A percentile compares a stretch with the other conserved stretches of the same genome.
phyloP scores from a whole-genome alignment of 2,797 vertebrate genomes.

The Mormyrus hasselquistii region DNA sequence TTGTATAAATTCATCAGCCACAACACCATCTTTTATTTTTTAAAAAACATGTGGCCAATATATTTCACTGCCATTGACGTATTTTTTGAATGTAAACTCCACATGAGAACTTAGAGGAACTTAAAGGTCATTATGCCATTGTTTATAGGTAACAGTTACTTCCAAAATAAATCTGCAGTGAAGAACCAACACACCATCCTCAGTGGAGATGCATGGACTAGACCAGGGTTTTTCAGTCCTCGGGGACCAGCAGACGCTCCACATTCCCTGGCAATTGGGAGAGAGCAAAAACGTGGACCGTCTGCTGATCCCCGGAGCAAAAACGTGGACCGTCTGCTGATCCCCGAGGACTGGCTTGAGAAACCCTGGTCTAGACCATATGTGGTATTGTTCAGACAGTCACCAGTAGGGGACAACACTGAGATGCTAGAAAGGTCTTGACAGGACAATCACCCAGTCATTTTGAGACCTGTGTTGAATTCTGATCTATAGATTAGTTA shows the following conservation, averaged over 20 bases:
- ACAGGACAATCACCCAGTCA: background rate
- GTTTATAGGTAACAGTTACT: background rate
- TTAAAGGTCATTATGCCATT: background rate
- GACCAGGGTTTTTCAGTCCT: background rate
- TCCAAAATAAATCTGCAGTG: background rate
- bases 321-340: too few species aligned
- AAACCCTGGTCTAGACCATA: background rate
- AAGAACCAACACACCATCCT: background rate
- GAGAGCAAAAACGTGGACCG: too few species aligned
- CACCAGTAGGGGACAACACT: background rate
- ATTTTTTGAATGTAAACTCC: background rate
- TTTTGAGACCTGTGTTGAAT: background rate
- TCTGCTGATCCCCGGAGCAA: too few species aligned
- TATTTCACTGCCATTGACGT: background rate
- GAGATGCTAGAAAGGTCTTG: background rate
- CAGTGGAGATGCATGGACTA: background rate
- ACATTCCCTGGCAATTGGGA: too few species aligned
- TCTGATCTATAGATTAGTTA: background rate
- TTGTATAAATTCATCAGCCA: background rate
- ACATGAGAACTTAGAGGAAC: background rate
- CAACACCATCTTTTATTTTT: background rate
- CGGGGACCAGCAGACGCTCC: too few species aligned
- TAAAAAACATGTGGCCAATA: background rate
- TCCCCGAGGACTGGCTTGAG: too few species aligned
- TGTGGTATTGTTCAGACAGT: background rate